Percentiles rank a stretch among this genome's conserved stretches.
Evolutionary conservation across 2,888 invertebrate species (phyloP).

Genomic region (Gryllus longicercus): DNA sequence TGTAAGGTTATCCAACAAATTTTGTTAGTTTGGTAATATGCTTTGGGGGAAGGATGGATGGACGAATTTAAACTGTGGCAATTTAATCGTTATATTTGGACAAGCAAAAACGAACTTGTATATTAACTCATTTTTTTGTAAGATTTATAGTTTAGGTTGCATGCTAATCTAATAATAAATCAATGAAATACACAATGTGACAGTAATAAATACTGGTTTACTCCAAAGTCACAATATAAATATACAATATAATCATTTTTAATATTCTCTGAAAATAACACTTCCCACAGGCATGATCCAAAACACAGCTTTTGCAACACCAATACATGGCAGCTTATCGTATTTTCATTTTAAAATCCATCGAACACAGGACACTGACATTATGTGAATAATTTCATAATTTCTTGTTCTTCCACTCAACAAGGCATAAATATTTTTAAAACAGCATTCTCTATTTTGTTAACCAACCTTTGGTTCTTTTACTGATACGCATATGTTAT

Average conservation of each 20-base stretch:
- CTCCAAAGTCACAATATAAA: conserved; percentile 56
- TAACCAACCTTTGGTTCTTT: conserved; percentile 11
- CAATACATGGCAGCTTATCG: conserved; percentile 32
- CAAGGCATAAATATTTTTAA: conserved; percentile 32
- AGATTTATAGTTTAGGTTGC: no score
- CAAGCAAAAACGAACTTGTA: no score
- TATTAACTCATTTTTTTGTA: no score
- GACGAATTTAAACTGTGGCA: no score
- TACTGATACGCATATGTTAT: conserved; percentile 21
- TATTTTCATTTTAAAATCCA: conserved; percentile 25
- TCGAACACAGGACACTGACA: conserved; percentile 31
- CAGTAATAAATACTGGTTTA: conserved; percentile 57
- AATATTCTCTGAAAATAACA: conserved; percentile 56
- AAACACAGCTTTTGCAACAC: conserved; percentile 34
- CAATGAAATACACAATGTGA: conserved; percentile 42
- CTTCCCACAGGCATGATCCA: conserved; percentile 43
- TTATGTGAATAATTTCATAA: conserved; percentile 27
- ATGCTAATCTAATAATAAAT: background rate
- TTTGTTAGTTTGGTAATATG: no score
- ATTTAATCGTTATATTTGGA: no score
- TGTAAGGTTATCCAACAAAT: no score
- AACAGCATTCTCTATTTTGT: conserved; percentile 23
- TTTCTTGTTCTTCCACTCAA: conserved; percentile 24
- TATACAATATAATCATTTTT: conserved; percentile 53
- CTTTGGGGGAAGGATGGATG: no score